Evolutionary conservation across 2,888 invertebrate genomes (phyloP).

Genomic region (Microdon myrmicae): DNA sequence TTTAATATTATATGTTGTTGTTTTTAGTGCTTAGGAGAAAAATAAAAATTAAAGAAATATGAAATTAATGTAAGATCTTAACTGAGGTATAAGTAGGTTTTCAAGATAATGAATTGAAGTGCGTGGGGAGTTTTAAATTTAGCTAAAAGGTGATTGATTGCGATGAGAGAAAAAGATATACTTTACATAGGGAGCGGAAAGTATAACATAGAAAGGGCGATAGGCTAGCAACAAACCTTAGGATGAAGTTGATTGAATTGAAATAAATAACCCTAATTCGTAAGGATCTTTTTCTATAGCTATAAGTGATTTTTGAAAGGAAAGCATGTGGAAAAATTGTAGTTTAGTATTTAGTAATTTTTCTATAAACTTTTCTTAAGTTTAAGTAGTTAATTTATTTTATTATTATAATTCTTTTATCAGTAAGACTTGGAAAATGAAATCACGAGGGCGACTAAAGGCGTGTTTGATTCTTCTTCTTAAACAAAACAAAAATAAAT

Average conservation of each 20-base stretch:
- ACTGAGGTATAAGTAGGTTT: too few relatives aligned
- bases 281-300: conserved; percentile 41
- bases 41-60: conserved; percentile 13
- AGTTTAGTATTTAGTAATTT: conserved; percentile 40
- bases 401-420: conserved; percentile 5
- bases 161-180: too few relatives aligned
- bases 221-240: conserved; percentile 14
- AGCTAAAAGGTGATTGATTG: too few relatives aligned
- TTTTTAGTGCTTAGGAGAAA: conserved; percentile 42
- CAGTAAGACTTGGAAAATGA: not conserved
- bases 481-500: too few relatives aligned
- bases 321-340: conserved; percentile 3
- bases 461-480: conserved; percentile 21
- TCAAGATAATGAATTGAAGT: too few relatives aligned
- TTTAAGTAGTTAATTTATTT: conserved; percentile 53
- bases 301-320: conserved; percentile 34
- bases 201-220: conserved; percentile 32
- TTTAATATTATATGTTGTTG: conserved; percentile 45
- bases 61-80: conserved; percentile 28
- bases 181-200: too few relatives aligned
- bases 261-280: conserved; percentile 22
- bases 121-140: too few relatives aligned
- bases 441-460: not conserved
- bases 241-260: not conserved
- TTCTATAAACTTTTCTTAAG: conserved; percentile 42